Evolutionary conservation across 2,113 vertebrate genomes (phyloP).

Genomic region (Periophthalmodon schlosseri): DNA sequence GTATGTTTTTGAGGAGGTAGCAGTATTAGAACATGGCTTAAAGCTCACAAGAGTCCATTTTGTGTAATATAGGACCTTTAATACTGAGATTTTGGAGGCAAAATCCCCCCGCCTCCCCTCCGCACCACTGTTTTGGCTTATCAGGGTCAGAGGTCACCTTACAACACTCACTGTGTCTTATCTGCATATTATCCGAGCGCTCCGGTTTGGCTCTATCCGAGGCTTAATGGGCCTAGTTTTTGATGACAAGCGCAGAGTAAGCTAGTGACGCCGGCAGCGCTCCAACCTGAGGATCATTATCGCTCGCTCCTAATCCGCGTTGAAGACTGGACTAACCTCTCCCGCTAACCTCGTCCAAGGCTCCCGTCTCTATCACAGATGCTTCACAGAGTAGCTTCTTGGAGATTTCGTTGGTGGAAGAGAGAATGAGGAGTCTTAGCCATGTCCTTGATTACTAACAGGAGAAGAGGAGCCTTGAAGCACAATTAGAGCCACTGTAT

Average conservation of each 20-base stretch:
- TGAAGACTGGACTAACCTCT: slow-evolving; percentile 2
- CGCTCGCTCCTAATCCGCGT: slow-evolving; percentile 14
- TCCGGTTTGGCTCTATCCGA: slow-evolving; percentile 14
- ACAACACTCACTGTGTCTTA: slow-evolving; percentile 57
- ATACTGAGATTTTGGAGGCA: slow-evolving; percentile 47
- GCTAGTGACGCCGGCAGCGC: slow-evolving; percentile 35
- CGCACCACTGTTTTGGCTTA: slow-evolving; percentile 57
- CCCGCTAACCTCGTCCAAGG: slow-evolving; percentile 33
- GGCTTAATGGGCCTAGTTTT: slow-evolving; percentile 48
- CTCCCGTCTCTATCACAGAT: slow-evolving; percentile 33
- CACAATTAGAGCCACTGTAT: not conserved
- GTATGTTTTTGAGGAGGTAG: too few relatives aligned
- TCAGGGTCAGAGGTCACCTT: slow-evolving; percentile 65
- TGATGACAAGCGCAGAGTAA: slow-evolving; percentile 44
- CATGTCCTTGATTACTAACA: slow-evolving; percentile 15
- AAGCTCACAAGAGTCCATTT: too few relatives aligned
- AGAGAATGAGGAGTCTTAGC: slow-evolving; percentile 12
- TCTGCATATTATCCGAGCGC: slow-evolving; percentile 48
- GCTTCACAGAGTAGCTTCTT: slow-evolving; percentile 20
- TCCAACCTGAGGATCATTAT: slow-evolving; percentile 47
- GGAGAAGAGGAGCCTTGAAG: slow-evolving; percentile 17
- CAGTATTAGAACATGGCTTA: too few relatives aligned
- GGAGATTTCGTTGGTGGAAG: slow-evolving; percentile 35
- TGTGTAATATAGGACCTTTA: too few relatives aligned
- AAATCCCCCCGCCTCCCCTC: slow-evolving; percentile 25